Evolutionary conservation across 2,113 vertebrate genomes (phyloP).

Genomic region (Bos taurus): DNA sequence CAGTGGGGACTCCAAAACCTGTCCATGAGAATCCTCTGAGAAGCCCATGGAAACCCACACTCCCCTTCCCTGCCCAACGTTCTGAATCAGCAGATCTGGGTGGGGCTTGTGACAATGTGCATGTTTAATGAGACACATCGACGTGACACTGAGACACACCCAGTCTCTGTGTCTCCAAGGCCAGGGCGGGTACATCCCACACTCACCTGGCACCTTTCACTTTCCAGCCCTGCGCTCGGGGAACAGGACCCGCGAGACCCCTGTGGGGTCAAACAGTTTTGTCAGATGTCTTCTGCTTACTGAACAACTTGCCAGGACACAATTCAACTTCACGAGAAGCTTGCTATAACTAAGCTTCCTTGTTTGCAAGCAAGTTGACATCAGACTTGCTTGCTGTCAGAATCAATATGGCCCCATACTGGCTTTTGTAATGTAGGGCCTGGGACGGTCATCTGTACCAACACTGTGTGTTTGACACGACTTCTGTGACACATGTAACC

Average conservation of each 20-base stretch:
- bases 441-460: background rate
- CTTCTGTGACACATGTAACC: background rate
- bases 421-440: background rate
- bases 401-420: background rate
- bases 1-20: background rate
- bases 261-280: rapidly evolving
- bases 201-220: no score
- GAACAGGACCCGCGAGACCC: rapidly evolving
- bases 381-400: background rate
- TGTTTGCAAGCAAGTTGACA: background rate
- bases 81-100: background rate
- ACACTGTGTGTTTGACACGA: rapidly evolving
- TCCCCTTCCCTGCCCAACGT: rapidly evolving
- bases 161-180: rapidly evolving
- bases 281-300: rapidly evolving
- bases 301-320: background rate
- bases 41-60: background rate
- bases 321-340: background rate
- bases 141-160: rapidly evolving
- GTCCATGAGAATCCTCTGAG: background rate
- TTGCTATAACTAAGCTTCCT: background rate
- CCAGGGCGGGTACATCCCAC: rapidly evolving
- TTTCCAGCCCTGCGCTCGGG: rapidly evolving
- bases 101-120: rapidly evolving
- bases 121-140: background rate